These are phyloP conservation scores for Nematolebias whitei DNA, from an alignment of 2,113 vertebrate species.

Conservation along the genomic window DNA sequence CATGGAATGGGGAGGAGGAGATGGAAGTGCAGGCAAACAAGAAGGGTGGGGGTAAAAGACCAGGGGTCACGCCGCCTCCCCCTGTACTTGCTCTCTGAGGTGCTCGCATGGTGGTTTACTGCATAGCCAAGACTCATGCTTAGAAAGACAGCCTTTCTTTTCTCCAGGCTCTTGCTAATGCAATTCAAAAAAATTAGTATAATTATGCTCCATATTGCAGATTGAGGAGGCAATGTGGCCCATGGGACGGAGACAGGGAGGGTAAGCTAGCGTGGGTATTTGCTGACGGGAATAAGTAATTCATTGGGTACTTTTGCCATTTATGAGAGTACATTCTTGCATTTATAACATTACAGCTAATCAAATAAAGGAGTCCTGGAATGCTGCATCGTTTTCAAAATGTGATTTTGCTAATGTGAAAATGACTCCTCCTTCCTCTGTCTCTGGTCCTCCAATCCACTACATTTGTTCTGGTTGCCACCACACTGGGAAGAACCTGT, in stretches of 20 bases:
- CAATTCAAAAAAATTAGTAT: constrained; percentile 80
- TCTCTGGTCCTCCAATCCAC: constrained; percentile 26
- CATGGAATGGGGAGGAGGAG: constrained; percentile 55
- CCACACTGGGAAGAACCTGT: constrained; percentile 7
- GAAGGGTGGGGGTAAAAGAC: constrained; percentile 24
- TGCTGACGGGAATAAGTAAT: constrained; percentile 79
- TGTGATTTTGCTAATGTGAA: constrained; percentile 78
- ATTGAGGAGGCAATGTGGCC: constrained; percentile 75
- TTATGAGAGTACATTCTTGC: constrained; percentile 81
- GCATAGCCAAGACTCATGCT: constrained; percentile 48
- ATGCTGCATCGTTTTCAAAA: constrained; percentile 75
- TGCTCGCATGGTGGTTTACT: constrained; percentile 55
- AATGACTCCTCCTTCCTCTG: constrained; percentile 48
- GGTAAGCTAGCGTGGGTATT: constrained; percentile 70
- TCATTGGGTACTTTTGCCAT: constrained; percentile 75
- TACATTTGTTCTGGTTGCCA: constrained; percentile 1
- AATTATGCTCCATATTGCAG: constrained; percentile 80
- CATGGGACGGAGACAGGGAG: constrained; percentile 56
- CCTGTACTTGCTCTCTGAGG: constrained; percentile 62
- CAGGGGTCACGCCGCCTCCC: constrained; percentile 69
- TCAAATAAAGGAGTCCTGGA: constrained; percentile 77
- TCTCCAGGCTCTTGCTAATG: constrained; percentile 71
- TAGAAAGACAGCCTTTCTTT: constrained; percentile 77
- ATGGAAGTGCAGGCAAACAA: constrained; percentile 51
- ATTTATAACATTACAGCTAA: constrained; percentile 82